Conservation (phyloP, 2,888 invertebrate species). For the Drosophila emarginata region DNA sequence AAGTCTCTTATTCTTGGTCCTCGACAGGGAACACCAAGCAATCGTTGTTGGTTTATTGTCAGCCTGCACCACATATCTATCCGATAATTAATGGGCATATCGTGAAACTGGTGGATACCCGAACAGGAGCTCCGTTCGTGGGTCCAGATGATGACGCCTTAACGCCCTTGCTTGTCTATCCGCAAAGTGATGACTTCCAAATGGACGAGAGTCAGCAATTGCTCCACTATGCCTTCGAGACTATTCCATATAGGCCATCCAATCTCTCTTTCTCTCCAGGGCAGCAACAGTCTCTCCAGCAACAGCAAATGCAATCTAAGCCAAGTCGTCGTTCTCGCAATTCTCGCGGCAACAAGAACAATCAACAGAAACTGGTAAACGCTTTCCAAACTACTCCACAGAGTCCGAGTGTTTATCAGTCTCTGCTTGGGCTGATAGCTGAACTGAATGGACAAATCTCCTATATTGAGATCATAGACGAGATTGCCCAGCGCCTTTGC, state of each 20-base stretch:
- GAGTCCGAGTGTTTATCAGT: neutral
- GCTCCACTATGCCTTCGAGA: neutral
- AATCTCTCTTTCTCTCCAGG: neutral
- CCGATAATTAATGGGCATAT: neutral
- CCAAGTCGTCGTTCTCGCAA: neutral
- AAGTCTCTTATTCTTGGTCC: neutral
- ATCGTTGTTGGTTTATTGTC: neutral
- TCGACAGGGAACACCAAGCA: neutral
- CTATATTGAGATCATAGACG: neutral
- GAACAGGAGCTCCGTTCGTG: neutral
- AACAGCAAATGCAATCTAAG: neutral
- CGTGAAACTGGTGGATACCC: neutral
- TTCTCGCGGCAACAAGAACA: neutral
- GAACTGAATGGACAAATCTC: neutral
- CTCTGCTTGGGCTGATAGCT: neutral
- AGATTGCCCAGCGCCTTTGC: neutral
- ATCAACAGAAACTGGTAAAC: neutral
- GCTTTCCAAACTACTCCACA: neutral
- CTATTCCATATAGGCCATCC: neutral
- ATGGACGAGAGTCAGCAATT: neutral
- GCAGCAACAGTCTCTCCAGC: neutral
- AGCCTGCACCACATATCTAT: conserved; percentile 1
- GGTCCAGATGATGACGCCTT: neutral
- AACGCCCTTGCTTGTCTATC: neutral
- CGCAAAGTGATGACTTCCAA: neutral